Base-by-base conservation (phyloP, 2,888 invertebrate genomes). In the Parapristionchus giblindavisi region DNA sequence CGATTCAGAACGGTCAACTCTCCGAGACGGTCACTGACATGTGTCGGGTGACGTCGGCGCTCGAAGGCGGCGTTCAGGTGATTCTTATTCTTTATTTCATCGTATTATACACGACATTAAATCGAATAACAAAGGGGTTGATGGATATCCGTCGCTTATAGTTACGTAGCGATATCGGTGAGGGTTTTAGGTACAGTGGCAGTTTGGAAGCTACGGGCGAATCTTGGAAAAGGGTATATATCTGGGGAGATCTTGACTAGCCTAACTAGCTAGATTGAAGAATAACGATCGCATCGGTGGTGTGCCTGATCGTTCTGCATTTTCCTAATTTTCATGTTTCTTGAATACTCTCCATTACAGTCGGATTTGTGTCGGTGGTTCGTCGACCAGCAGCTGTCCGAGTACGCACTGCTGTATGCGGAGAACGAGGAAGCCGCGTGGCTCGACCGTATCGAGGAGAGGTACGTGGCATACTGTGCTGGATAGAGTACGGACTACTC, bases 371-470 rank as follows among this genome's bases (percentile, higher is more conserved):
- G 56, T 58, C 52, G 58, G 21, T 98, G 97, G 96, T 95, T 97
- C 89, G 92, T 96, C 6, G 91, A 91, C 60, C 90, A 92, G 65
- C 95, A 96, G 87, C 89, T 96, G 51, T 92, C 94, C 89, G 99
- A 99, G 88, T 99, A 99, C 89, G 91, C 92, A 72, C 95, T 96
- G 85, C 90, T 99, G 75, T 99, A 97, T 90, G 93, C 95, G 71
- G 93, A 94, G 84, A 94, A 94, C 86, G 96, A 99, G 89, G 97
- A 98, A 89, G 93, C 90, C 63, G 96, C 97, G 1, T 99, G 99
- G 98, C 89, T 99, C 77, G 94, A 96, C 86, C 95, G 95, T 86
- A 93, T 99, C 72, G 96, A 96, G 88, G 93, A 93, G 76, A 91
- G 96, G 68, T 95, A 43, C 63, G 14, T 3, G 2, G 60, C 40